Evolutionary conservation across 2,888 invertebrate genomes (phyloP).

Genomic region (Scelioninae gen. 2): DNA sequence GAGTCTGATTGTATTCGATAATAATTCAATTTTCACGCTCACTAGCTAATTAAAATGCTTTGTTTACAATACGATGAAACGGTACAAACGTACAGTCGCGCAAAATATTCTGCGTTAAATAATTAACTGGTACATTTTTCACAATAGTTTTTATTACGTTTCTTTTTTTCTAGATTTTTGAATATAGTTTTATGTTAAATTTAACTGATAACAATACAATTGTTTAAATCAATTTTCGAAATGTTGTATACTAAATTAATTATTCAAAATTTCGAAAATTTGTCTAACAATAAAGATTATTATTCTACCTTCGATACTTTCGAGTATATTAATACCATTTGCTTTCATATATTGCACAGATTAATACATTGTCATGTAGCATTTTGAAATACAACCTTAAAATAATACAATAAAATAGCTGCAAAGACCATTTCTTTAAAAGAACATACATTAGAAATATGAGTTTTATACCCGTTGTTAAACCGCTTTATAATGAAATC

Average conservation of each 20-base stretch:
- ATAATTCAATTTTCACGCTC: constrained; percentile 65
- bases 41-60: constrained; percentile 56
- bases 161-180: too few relatives aligned
- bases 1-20: constrained; percentile 63
- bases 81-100: constrained; percentile 53
- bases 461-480: constrained; percentile 18
- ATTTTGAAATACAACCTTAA: constrained; percentile 55
- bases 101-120: constrained; percentile 44
- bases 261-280: constrained; percentile 22
- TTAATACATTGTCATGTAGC: constrained; percentile 57
- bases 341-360: constrained; percentile 56
- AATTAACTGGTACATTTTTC: constrained; percentile 27
- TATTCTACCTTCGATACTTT: constrained; percentile 48
- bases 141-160: constrained; percentile 18
- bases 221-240: constrained; percentile 13
- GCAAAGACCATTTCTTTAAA: constrained; percentile 46
- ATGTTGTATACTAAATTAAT: constrained; percentile 9
- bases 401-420: constrained; percentile 54
- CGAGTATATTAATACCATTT: constrained; percentile 56
- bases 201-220: constrained; percentile 37
- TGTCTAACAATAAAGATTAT: constrained; percentile 15
- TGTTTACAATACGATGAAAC: constrained; percentile 48
- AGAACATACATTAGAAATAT: constrained; percentile 38
- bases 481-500: constrained; percentile 27
- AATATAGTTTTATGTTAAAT: constrained; percentile 35